Conservation (phyloP, 2,113 vertebrate genomes). For the Phylloscopus whistleri region DNA sequence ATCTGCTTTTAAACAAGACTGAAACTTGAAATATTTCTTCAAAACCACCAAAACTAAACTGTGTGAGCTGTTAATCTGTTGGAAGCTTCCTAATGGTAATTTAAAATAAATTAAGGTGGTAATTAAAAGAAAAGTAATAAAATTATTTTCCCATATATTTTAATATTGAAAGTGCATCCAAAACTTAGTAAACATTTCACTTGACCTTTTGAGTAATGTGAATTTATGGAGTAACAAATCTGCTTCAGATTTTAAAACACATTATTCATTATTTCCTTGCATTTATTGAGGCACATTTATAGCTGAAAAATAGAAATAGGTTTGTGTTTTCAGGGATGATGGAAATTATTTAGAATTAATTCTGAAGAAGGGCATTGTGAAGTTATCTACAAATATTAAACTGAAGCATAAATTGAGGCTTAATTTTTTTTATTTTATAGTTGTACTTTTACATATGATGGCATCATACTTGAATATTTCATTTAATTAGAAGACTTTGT, state of each 20-base stretch:
- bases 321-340: neutral
- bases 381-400: neutral
- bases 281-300: neutral
- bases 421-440: neutral
- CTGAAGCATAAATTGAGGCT: neutral
- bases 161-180: neutral
- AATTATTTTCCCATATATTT: neutral
- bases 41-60: neutral
- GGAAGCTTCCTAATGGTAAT: neutral
- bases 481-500: neutral
- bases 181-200: neutral
- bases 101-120: neutral
- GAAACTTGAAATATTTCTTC: neutral
- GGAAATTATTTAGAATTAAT: neutral
- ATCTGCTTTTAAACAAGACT: conserved; percentile 63
- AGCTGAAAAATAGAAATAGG: neutral
- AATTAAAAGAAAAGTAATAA: neutral
- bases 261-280: neutral
- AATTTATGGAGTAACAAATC: neutral
- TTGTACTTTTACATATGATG: neutral
- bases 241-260: neutral
- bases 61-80: neutral
- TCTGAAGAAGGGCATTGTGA: neutral
- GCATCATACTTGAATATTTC: neutral
- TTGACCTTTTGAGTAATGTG: neutral